Evolutionary conservation across 2,888 invertebrate species (phyloP).

Genomic region (Tiliacea citrago): DNA sequence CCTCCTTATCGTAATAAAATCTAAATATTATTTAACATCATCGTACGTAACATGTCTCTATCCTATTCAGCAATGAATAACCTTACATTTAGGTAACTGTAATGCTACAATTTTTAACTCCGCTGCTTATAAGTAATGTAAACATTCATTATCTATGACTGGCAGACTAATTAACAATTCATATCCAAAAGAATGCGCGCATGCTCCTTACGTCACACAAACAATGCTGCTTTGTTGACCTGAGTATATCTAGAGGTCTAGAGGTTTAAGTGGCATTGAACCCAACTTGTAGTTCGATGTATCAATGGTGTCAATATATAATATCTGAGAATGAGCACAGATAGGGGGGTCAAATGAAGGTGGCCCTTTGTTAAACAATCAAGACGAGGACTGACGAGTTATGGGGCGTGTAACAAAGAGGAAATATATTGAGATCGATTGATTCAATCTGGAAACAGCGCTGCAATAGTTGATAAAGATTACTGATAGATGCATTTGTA

Average conservation of each 20-base stretch:
- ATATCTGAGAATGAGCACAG: conserved; percentile 72
- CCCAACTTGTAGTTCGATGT: conserved; percentile 71
- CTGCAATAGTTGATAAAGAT: not conserved
- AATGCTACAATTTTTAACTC: conserved; percentile 33
- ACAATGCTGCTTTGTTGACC: conserved; percentile 72
- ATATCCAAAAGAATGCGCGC: conserved; percentile 75
- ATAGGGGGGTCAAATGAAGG: conserved; percentile 74
- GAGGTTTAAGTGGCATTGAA: conserved; percentile 76
- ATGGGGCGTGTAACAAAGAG: conserved; percentile 21
- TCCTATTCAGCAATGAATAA: not conserved
- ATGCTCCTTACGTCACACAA: conserved; percentile 69
- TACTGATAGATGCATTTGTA: not conserved
- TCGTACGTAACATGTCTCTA: not conserved
- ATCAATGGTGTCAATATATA: conserved; percentile 78
- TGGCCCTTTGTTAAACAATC: conserved; percentile 72
- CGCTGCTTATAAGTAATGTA: conserved; percentile 59
- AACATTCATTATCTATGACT: conserved; percentile 69
- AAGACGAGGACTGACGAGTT: conserved; percentile 36
- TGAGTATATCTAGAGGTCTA: conserved; percentile 63
- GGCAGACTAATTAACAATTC: conserved; percentile 74
- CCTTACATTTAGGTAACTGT: conserved; percentile 4
- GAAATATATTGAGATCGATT: conserved; percentile 33
- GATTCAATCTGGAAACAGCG: conserved; percentile 9
- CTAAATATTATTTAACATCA: conserved; percentile 6
- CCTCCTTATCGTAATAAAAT: not conserved